Percentiles rank a stretch among this genome's conserved stretches.
Evolutionary conservation across 2,113 vertebrate genomes (phyloP).

Genomic region (Gopherus evgoodei): DNA sequence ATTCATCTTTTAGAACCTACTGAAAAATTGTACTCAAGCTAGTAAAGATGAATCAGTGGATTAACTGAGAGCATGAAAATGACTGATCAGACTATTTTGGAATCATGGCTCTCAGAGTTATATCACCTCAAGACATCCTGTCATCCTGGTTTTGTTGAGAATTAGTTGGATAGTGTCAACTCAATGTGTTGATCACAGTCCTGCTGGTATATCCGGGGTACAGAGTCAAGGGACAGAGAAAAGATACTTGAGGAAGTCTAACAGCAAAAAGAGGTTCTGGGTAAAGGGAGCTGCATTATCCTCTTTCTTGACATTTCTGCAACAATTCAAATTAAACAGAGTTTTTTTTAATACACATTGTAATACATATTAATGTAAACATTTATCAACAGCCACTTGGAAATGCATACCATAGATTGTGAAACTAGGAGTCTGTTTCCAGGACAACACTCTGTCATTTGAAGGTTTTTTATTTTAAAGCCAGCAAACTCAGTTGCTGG

Average conservation of each 20-base stretch:
- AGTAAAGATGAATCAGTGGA: background rate
- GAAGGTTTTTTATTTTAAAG: background rate
- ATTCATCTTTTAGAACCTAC: background rate
- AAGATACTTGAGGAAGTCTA: background rate
- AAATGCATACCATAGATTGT: background rate
- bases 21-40: background rate
- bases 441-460: conserved; percentile 2
- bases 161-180: background rate
- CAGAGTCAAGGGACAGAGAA: background rate
- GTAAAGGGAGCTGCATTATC: background rate
- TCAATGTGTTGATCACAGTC: background rate
- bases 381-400: background rate
- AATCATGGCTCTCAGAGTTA: background rate
- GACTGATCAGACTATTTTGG: background rate
- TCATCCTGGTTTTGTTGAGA: background rate
- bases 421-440: conserved; percentile 13
- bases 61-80: background rate
- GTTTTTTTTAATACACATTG: background rate
- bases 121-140: background rate
- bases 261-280: background rate
- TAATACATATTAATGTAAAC: background rate
- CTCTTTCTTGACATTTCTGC: background rate
- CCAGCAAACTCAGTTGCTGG: background rate
- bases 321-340: background rate
- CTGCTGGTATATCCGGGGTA: background rate